Conservation (phyloP, 2,797 vertebrate genomes). For the Gobionotothen gibberifrons region DNA sequence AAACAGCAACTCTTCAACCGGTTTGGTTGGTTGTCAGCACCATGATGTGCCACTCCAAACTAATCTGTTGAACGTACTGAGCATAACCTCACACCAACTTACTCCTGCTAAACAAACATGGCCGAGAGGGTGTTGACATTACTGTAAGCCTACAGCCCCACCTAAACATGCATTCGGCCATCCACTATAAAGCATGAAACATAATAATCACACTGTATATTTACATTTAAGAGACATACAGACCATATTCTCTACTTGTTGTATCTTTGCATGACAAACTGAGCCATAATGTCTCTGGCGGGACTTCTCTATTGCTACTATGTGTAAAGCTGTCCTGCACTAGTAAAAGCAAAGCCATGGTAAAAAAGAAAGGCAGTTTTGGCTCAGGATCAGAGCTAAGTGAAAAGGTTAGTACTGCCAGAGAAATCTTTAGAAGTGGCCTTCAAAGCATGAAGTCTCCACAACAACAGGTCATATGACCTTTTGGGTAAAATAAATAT, state of each 20-base stretch:
- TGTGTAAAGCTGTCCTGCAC: slow-evolving; percentile 49
- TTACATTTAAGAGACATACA: slow-evolving; percentile 16
- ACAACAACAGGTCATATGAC: slow-evolving; percentile 79
- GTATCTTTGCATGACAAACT: slow-evolving; percentile 37
- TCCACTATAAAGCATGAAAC: slow-evolving; percentile 36
- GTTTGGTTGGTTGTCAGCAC: slow-evolving; percentile 41
- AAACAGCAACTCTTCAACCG: slow-evolving; percentile 32
- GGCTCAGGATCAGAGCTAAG: slow-evolving; percentile 78
- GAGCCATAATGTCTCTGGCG: slow-evolving; percentile 25
- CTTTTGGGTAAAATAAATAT: slow-evolving; percentile 74
- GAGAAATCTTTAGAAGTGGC: slow-evolving; percentile 81
- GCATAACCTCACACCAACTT: slow-evolving; percentile 62
- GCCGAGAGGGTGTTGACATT: slow-evolving; percentile 68
- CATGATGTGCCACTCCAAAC: slow-evolving; percentile 33
- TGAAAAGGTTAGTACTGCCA: slow-evolving; percentile 85
- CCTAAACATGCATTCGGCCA: slow-evolving; percentile 55
- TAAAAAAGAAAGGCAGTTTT: slow-evolving; percentile 61
- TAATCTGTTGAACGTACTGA: slow-evolving; percentile 52
- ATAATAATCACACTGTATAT: slow-evolving; percentile 19
- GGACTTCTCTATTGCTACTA: slow-evolving; percentile 45
- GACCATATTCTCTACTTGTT: slow-evolving; percentile 23
- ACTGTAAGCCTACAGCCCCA: slow-evolving; percentile 58
- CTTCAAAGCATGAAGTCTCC: slow-evolving; percentile 82
- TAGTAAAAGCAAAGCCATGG: slow-evolving; percentile 50
- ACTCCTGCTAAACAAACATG: slow-evolving; percentile 69